phyloP scores from a whole-genome alignment of 2,113 vertebrate species.

The Probosciger aterrimus region DNA sequence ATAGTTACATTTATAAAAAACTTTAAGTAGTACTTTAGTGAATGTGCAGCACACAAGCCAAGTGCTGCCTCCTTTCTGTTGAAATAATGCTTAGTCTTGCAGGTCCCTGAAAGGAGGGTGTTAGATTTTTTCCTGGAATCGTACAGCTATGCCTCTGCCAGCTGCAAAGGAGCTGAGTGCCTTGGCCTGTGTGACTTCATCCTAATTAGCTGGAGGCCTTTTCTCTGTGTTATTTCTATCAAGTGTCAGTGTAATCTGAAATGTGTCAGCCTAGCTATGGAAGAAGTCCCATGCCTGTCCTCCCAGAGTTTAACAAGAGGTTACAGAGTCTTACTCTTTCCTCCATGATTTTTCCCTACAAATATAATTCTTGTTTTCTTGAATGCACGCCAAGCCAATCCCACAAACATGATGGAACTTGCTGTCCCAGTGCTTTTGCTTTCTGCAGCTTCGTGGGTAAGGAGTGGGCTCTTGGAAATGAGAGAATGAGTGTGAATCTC shows the following conservation, averaged over 20 bases:
- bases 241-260: not conserved
- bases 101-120: not conserved
- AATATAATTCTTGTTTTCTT: not conserved
- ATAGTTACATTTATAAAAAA: not conserved
- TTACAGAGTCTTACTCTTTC: not conserved
- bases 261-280: not conserved
- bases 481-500: not conserved
- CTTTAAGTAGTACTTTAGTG: not conserved
- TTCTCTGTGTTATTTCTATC: not conserved
- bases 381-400: not conserved
- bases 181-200: not conserved
- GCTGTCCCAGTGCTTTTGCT: not conserved
- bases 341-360: not conserved
- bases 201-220: not conserved
- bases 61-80: not conserved
- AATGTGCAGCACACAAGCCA: not conserved
- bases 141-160: not conserved
- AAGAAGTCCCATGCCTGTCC: not conserved
- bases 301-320: not conserved
- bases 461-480: not conserved
- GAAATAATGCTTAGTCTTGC: not conserved
- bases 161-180: not conserved
- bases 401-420: not conserved
- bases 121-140: not conserved
- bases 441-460: not conserved